Evolutionary conservation across 2,797 vertebrate genomes (phyloP).

Genomic region (Hirundo rustica): DNA sequence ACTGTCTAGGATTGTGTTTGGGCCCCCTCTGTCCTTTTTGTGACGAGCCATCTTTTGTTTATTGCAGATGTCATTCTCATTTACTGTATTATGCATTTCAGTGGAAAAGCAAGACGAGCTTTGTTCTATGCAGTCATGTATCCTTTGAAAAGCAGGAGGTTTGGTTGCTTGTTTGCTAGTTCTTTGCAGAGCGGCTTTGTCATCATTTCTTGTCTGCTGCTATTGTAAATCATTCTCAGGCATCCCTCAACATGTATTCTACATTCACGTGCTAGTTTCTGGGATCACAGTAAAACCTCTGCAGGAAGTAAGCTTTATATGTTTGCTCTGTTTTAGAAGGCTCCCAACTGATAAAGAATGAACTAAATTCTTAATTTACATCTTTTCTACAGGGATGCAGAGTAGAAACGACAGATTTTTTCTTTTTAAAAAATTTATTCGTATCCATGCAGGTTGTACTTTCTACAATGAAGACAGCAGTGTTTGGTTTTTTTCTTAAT

Average conservation of each 20-base stretch:
- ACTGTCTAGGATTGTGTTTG: background rate
- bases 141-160: constrained; percentile 77
- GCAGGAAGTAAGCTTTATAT: background rate
- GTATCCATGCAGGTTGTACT: background rate
- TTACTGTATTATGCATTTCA: constrained; percentile 85
- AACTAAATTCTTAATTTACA: background rate
- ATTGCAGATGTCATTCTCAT: constrained; percentile 87
- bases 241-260: background rate
- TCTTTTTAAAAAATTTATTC: background rate
- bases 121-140: constrained; percentile 82
- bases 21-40: background rate
- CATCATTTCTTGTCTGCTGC: background rate
- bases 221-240: background rate
- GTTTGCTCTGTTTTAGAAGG: background rate
- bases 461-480: background rate
- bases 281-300: background rate
- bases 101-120: constrained; percentile 77
- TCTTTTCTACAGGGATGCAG: background rate
- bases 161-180: background rate
- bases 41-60: background rate
- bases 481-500: accelerated
- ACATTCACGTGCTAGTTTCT: background rate
- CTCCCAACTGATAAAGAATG: background rate
- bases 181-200: background rate
- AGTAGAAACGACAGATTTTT: background rate